Evolutionary conservation across 2,113 vertebrate genomes (phyloP).

Genomic region (Anhinga anhinga): DNA sequence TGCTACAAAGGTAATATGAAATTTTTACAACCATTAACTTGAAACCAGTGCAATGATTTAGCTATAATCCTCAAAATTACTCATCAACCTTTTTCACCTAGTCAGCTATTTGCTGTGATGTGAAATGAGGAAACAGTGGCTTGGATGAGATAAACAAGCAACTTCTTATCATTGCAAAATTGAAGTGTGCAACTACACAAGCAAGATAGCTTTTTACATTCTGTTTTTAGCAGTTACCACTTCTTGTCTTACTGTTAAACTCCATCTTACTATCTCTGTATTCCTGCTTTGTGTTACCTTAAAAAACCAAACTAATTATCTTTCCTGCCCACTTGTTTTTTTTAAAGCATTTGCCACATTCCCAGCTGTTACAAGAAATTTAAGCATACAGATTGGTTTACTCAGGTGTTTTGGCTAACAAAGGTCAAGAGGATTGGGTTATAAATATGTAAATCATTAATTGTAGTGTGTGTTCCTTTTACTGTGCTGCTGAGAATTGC

Average conservation of each 20-base stretch:
- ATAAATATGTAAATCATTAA: constrained; percentile 65
- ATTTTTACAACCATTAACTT: not conserved
- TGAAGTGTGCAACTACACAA: not conserved
- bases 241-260: not conserved
- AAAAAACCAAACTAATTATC: not conserved
- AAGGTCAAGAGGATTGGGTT: constrained; percentile 49
- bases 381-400: constrained; percentile 10
- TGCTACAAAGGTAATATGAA: not conserved
- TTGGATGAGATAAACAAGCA: not conserved
- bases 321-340: not conserved
- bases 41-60: not conserved
- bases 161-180: not conserved
- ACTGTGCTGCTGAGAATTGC: not conserved
- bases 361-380: constrained; percentile 16
- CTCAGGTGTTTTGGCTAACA: constrained; percentile 53
- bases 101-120: constrained; percentile 1
- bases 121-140: not conserved
- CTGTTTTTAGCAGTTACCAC: not conserved
- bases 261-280: not conserved
- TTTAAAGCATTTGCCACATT: not conserved
- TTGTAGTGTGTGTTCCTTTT: constrained; percentile 5
- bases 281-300: not conserved
- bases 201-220: not conserved
- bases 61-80: constrained; percentile 7
- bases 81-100: not conserved